phyloP scores from a whole-genome alignment of 2,888 invertebrate genomes.

The Atrina japonica region DNA sequence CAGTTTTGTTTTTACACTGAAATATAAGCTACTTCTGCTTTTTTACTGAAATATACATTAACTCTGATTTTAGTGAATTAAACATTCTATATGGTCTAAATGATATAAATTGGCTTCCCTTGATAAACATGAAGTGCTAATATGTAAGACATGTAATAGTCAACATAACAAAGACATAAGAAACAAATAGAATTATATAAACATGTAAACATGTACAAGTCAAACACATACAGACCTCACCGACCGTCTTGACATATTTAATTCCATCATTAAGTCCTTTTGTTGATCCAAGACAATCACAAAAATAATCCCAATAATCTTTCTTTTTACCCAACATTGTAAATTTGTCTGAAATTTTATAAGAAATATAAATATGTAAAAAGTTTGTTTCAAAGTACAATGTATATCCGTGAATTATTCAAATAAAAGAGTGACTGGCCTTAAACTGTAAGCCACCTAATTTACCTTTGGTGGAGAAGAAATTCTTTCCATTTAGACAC shows the following conservation, averaged over 20 bases:
- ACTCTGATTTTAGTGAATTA: too few relatives aligned
- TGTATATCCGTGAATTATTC: background rate
- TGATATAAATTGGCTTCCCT: too few relatives aligned
- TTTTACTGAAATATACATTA: too few relatives aligned
- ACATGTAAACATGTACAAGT: background rate
- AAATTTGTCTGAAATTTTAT: constrained; percentile 76
- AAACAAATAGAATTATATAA: background rate
- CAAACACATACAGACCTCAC: constrained; percentile 78
- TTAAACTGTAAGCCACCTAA: background rate
- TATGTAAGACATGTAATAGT: too few relatives aligned
- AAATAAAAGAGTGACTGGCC: background rate
- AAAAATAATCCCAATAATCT: constrained; percentile 81
- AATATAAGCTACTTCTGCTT: too few relatives aligned
- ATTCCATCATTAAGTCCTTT: constrained; percentile 80
- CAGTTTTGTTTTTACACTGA: too few relatives aligned
- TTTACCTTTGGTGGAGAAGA: too few relatives aligned
- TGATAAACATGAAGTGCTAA: too few relatives aligned
- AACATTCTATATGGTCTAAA: too few relatives aligned
- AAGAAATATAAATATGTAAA: constrained; percentile 39
- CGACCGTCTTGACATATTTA: constrained; percentile 79
- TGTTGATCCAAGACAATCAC: constrained; percentile 77
- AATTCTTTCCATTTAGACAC: too few relatives aligned
- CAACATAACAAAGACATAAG: too few relatives aligned
- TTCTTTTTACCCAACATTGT: constrained; percentile 78
- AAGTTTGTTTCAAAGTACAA: background rate